These are phyloP conservation scores for Lasioglossum figueresi DNA, from an alignment of 2,888 invertebrate genomes.

Conservation along the genomic window DNA sequence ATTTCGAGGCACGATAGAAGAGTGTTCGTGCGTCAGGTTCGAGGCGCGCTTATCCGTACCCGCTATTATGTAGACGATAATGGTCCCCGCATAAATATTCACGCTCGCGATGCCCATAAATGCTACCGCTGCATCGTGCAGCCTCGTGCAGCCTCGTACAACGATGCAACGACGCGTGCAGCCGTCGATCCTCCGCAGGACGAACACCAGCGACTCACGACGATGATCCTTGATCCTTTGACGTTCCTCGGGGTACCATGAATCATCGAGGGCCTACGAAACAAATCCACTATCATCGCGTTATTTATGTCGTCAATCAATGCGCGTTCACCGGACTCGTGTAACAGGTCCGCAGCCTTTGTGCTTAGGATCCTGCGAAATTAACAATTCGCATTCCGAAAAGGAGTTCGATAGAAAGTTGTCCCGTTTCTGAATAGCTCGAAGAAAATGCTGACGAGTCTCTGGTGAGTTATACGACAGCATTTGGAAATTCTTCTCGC, in stretches of 20 bases:
- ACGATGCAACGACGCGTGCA: not conserved
- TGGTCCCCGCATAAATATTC: conserved; percentile 83
- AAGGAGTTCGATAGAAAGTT: not conserved
- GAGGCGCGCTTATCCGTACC: conserved; percentile 72
- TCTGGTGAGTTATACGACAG: not conserved
- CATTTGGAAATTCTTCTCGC: not conserved
- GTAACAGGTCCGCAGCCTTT: not conserved
- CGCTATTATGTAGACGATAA: conserved; percentile 82
- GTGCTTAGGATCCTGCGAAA: not conserved
- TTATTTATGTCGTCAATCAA: conserved; percentile 50
- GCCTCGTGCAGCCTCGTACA: conserved; percentile 40
- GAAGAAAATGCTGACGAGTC: not conserved
- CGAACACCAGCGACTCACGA: not conserved
- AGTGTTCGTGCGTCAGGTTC: conserved; percentile 40
- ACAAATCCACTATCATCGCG: conserved; percentile 17
- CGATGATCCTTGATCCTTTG: conserved; percentile 40
- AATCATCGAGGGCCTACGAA: conserved; percentile 11
- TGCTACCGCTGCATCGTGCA: conserved; percentile 79
- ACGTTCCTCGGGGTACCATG: conserved; percentile 10
- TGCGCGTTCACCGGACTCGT: not conserved
- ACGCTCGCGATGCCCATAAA: conserved; percentile 81
- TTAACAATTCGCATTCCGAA: not conserved
- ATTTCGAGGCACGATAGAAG: conserved; percentile 25
- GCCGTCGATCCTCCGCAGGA: not conserved
- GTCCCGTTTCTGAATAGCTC: not conserved